Base-by-base conservation (phyloP, 2,888 invertebrate species). In the Agrochola lota region DNA sequence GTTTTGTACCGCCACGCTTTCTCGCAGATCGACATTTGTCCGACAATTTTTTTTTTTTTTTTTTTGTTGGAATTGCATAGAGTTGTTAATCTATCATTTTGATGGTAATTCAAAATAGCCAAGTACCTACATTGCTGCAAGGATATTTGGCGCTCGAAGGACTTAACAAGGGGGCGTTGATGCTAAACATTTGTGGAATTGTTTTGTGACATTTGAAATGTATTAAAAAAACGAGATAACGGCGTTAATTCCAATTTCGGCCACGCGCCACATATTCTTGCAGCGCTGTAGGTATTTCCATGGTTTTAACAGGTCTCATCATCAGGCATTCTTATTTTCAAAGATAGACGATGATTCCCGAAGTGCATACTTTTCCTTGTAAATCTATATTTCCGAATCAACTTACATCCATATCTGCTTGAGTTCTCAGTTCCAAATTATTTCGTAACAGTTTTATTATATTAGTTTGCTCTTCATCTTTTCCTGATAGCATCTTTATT, bases 391-490 rank as follows among this genome's bases (percentile, higher is more conserved):
- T 79, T 59, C 20, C 5, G 69, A 57, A 74, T 80, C 6, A 73
- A 88, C 91, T 92, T 87, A 95, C 96, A 62, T 94, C 92, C 60
- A 87, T 86, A 80, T 96, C 95, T 12, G 92, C 92, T 79, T 92
- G 91, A 40, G 91, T 90, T 82, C 94, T 92, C 80, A 93, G 89
- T 87, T 95, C 95, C 71, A 96, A 87, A 85, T 95, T 94, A 74
- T 93, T 93, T 71, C 92, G 89, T 67, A 96, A 85, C 59, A 94
- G 88, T 87, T 94, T 93, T 67, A 95, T 94, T 67, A 95, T 94
- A 78, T 94, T 95, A 9, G 87, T 86, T 77, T 96, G 95, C 86
- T 96, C 95, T 80, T 94, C 93, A 83, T 95, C 94, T 79, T 95
- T 95, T 49, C 91, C 91, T n/a, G 93, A 90, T 35, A 96, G 81